phyloP scores from a whole-genome alignment of 2,888 invertebrate species.

The Caenorhabditis uteleia region DNA sequence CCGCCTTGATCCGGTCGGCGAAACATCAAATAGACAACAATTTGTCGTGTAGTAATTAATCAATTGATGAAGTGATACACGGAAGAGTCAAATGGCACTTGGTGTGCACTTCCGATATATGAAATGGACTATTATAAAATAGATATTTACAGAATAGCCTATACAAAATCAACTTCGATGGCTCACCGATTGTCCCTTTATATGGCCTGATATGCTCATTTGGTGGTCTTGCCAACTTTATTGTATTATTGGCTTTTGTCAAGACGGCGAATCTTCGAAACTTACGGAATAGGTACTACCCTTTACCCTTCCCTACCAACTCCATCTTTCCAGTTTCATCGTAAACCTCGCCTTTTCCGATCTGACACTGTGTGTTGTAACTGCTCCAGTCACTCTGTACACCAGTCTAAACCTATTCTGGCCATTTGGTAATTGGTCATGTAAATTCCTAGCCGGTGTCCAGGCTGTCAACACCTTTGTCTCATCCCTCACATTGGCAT shows the following conservation, averaged over 20 bases:
- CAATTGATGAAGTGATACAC: no score
- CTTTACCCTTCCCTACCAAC: no score
- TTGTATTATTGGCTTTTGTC: constrained; percentile 61
- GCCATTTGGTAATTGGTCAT: constrained; percentile 65
- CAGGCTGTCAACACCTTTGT: constrained; percentile 69
- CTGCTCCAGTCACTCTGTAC: constrained; percentile 66
- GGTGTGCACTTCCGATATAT: no score
- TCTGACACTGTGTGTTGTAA: constrained; percentile 63
- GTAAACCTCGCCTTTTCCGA: constrained; percentile 67
- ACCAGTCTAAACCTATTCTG: constrained; percentile 65
- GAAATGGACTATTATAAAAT: background rate
- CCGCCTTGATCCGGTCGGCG: no score
- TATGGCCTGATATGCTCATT: constrained; percentile 65
- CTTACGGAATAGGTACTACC: constrained; percentile 62
- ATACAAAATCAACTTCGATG: constrained; percentile 60
- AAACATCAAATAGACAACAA: no score
- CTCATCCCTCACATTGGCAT: constrained; percentile 66
- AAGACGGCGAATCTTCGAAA: constrained; percentile 61
- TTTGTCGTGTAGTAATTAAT: no score
- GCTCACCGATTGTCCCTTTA: constrained; percentile 53
- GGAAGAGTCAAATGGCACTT: no score
- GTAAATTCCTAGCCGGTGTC: constrained; percentile 61
- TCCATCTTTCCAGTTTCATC: constrained; percentile 64
- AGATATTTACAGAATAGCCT: constrained; percentile 57
- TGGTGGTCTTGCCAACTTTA: constrained; percentile 63